Base-by-base conservation (phyloP, 2,888 invertebrate genomes). In the Leptinotarsa juncta region DNA sequence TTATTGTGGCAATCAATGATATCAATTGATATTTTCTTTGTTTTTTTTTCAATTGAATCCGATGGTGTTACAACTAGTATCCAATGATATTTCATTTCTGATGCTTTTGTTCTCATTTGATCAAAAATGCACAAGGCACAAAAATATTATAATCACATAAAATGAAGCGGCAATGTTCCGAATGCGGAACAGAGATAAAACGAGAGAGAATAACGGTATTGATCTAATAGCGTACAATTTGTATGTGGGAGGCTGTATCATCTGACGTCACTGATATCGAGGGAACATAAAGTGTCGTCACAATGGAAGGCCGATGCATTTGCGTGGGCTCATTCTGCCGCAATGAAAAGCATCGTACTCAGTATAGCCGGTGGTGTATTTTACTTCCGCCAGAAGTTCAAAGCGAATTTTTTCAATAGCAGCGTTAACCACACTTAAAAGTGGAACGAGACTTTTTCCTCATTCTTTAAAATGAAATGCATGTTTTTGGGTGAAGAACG, bases 181-280 rank as follows among this genome's bases (percentile, higher is more conserved):
- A 20, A 55, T 55, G 68, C 55, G 15, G 55, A 15, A 68, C 10
- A 68, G 26, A n/a, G 18, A 55, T 67, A 26, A 66, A 50, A 20
- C 65, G 53, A 65, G 71, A 42, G 50, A 57, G 65, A 69, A 60
- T 71, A 60, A 68, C 57, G 42, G 50, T 74, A 75, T 75, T 55
- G 75, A 75, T 75, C 70, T 67, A 60, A 66, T 75, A 75, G 65
- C 71, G 71, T 70, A 75, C 68, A 75, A 74, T 71, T 71, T 50
- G 60, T 69, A 72, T 48, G 75, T 69, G 67, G 72, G 75, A 42
- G 68, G 69, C 49, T 55, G 72, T 65, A 66, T 23, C 10, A 42
- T 20, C 60, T 66, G 65, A 71, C 75, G 72, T 72, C 72, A 75
- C 51, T 14, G 18, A 18, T 16, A 18, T 12, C 53, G 15, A 55